phyloP scores from a whole-genome alignment of 2,797 vertebrate species.

The Emys orbicularis region DNA sequence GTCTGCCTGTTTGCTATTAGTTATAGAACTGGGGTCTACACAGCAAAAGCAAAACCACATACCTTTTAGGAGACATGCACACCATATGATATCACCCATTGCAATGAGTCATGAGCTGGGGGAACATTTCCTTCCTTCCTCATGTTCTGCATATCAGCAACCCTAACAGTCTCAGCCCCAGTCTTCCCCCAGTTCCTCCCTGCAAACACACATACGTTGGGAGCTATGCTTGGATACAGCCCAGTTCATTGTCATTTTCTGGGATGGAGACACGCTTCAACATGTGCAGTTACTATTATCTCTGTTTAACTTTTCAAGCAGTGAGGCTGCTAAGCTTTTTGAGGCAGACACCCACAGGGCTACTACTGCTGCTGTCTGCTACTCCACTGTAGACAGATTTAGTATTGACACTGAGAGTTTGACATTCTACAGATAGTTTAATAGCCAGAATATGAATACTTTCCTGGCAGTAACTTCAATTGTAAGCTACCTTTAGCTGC shows the following conservation, averaged over 20 bases:
- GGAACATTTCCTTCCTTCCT: neutral
- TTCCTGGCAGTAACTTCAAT: neutral
- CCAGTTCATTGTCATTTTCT: neutral
- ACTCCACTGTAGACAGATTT: neutral
- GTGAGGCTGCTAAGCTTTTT: slow-evolving; percentile 1
- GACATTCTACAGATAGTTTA: neutral
- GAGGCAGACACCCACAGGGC: neutral
- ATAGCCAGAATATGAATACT: neutral
- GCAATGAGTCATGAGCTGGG: neutral
- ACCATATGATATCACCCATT: neutral
- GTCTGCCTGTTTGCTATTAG: neutral
- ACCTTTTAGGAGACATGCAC: neutral
- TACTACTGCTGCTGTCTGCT: neutral
- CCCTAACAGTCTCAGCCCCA: neutral
- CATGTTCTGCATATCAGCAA: neutral
- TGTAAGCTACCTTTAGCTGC: neutral
- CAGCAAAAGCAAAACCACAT: neutral
- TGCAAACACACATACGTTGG: neutral
- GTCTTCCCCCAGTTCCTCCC: accelerated
- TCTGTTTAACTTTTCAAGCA: neutral
- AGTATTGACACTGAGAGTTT: slow-evolving; percentile 2
- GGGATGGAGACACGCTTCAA: neutral
- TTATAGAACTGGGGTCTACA: neutral
- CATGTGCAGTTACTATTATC: neutral
- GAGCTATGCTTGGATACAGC: neutral